These are phyloP conservation scores for Biston betularia DNA, from an alignment of 2,888 invertebrate genomes.

Conservation along the genomic window DNA sequence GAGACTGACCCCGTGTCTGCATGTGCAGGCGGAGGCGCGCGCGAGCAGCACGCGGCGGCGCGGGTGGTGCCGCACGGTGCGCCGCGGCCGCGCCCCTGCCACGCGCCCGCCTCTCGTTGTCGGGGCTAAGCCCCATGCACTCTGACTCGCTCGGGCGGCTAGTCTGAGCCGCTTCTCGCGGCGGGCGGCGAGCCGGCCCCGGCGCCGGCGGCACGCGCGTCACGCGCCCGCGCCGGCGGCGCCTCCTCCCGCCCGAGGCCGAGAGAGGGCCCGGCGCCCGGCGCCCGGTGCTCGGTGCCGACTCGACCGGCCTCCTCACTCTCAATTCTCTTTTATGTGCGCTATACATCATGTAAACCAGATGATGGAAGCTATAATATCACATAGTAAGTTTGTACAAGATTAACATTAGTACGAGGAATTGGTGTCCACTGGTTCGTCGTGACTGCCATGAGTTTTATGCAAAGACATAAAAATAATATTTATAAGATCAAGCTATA, in stretches of 20 bases:
- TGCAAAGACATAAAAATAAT: neutral
- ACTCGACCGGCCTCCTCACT: slow-evolving; percentile 64
- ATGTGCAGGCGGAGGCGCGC: slow-evolving; percentile 80
- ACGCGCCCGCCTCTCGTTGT: slow-evolving; percentile 71
- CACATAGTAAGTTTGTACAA: slow-evolving; percentile 71
- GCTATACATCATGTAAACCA: slow-evolving; percentile 50
- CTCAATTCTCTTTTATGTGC: slow-evolving; percentile 68
- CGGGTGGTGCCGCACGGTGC: slow-evolving; percentile 81
- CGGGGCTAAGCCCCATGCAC: slow-evolving; percentile 75
- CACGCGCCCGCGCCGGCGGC: slow-evolving; percentile 49
- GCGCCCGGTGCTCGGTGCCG: slow-evolving; percentile 52
- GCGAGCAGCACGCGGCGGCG: slow-evolving; percentile 52
- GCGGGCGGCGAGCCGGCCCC: slow-evolving; percentile 27
- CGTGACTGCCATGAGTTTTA: slow-evolving; percentile 14
- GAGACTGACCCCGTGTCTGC: slow-evolving; percentile 75
- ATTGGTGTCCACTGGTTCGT: slow-evolving; percentile 45
- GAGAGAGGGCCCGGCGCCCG: slow-evolving; percentile 42
- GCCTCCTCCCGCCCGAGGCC: slow-evolving; percentile 45
- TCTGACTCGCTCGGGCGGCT: slow-evolving; percentile 71
- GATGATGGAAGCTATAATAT: slow-evolving; percentile 59
- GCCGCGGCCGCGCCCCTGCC: slow-evolving; percentile 66
- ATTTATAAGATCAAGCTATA: neutral
- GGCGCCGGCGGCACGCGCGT: slow-evolving; percentile 42
- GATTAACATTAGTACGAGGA: slow-evolving; percentile 58
- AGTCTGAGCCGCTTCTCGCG: slow-evolving; percentile 82